A percentile compares a stretch with the other conserved stretches of the same genome.
phyloP scores from a whole-genome alignment of 2,113 vertebrate genomes.

The Myotis davidii region DNA sequence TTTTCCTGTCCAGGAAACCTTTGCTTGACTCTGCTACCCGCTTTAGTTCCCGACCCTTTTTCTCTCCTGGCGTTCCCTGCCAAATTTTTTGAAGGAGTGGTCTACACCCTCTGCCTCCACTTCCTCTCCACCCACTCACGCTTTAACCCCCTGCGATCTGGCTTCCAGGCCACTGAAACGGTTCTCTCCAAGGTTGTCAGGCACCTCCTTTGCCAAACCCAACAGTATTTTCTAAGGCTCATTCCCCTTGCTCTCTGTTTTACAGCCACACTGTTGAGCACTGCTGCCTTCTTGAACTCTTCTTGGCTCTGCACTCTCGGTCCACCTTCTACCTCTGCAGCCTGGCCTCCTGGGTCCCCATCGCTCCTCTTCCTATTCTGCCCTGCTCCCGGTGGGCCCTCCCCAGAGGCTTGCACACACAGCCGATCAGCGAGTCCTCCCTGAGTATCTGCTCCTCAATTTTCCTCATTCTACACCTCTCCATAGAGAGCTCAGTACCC shows the following conservation, averaged over 20 bases:
- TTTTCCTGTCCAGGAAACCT: constrained; percentile 46
- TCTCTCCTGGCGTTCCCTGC: constrained; percentile 69
- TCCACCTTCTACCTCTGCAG: constrained; percentile 61
- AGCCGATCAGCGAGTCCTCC: neutral
- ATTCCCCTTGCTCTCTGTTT: constrained; percentile 47
- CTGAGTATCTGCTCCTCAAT: neutral
- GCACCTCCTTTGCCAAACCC: neutral
- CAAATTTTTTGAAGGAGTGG: constrained; percentile 75
- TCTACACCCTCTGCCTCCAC: constrained; percentile 78
- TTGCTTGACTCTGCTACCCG: constrained; percentile 63
- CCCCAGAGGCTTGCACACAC: neutral
- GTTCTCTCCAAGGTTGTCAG: constrained; percentile 52
- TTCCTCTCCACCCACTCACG: constrained; percentile 71
- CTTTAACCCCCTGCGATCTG: constrained; percentile 74
- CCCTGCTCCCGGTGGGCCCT: neutral
- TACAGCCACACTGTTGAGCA: constrained; percentile 34
- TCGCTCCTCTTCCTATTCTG: constrained; percentile 55
- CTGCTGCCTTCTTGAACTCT: constrained; percentile 57
- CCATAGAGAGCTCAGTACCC: neutral
- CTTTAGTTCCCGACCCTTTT: constrained; percentile 64
- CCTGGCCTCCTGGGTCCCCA: constrained; percentile 14
- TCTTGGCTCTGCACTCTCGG: constrained; percentile 55
- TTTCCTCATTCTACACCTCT: constrained; percentile 39
- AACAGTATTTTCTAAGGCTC: neutral
- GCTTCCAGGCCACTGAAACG: neutral